These are phyloP conservation scores for Eilema caniola DNA, from an alignment of 2,888 invertebrate species.

Conservation along the genomic window DNA sequence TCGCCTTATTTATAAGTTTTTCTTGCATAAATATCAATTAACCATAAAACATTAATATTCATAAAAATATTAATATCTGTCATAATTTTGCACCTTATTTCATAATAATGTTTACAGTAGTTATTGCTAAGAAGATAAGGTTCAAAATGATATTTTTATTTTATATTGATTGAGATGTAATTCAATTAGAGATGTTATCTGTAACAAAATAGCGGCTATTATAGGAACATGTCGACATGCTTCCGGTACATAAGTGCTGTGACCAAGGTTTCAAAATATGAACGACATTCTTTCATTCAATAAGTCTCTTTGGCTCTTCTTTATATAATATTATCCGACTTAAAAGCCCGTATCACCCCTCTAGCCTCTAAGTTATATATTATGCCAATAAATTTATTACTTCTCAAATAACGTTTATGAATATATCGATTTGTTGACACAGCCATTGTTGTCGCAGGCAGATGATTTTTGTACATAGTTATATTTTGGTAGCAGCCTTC, in stretches of 20 bases:
- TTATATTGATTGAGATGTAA: slow-evolving; percentile 26
- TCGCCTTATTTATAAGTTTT: slow-evolving; percentile 38
- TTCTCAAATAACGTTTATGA: no score
- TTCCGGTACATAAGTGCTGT: slow-evolving; percentile 45
- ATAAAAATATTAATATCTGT: slow-evolving; percentile 27
- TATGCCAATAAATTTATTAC: no score
- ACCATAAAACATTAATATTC: slow-evolving; percentile 21
- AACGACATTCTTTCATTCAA: not conserved
- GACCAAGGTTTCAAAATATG: slow-evolving; percentile 21
- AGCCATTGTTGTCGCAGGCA: no score
- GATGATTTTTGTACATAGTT: no score
- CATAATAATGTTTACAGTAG: not conserved
- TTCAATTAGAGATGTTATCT: slow-evolving; percentile 43
- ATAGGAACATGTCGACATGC: slow-evolving; percentile 38
- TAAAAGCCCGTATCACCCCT: no score
- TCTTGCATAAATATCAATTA: slow-evolving; percentile 7
- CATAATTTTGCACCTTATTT: slow-evolving; percentile 13
- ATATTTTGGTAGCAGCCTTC: no score
- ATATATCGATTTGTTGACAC: no score
- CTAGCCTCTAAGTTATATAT: no score
- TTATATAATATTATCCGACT: no score
- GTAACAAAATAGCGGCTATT: slow-evolving; percentile 30
- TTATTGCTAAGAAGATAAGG: slow-evolving; percentile 14
- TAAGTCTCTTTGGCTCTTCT: not conserved
- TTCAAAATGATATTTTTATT: slow-evolving; percentile 20